phyloP scores from a whole-genome alignment of 92 coral and sea anemone species.

The Epizoanthus illoricatus region DNA sequence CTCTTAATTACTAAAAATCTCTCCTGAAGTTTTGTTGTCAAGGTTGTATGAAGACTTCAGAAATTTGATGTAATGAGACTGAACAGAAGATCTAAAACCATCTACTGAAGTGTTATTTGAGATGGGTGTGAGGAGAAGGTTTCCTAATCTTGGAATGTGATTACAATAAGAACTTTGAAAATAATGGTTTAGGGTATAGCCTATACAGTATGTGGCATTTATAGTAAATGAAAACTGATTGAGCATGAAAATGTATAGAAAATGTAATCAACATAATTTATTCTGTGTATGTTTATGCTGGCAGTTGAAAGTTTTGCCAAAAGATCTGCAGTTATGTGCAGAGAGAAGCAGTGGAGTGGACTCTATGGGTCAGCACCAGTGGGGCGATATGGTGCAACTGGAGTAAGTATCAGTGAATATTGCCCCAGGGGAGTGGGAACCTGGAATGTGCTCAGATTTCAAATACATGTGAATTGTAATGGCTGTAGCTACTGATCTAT shows the following conservation, averaged over 20 bases:
- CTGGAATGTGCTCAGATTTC: no score
- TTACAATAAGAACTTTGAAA: background rate
- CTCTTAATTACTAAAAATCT: background rate
- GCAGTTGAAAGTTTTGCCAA: slow-evolving; percentile 90
- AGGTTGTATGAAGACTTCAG: no score
- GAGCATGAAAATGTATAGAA: no score
- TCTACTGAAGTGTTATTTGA: no score
- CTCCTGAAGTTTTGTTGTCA: background rate
- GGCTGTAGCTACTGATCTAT: no score
- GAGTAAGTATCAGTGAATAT: slow-evolving; percentile 63
- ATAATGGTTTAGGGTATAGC: background rate
- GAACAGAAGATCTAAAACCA: background rate
- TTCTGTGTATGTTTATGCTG: background rate
- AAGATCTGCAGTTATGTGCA: slow-evolving; percentile 94
- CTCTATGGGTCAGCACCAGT: slow-evolving; percentile 98
- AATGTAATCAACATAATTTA: background rate
- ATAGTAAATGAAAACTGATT: no score
- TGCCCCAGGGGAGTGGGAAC: no score
- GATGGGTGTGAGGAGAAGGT: background rate
- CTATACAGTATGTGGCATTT: no score
- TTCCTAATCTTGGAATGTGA: background rate
- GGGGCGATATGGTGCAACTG: slow-evolving; percentile 97
- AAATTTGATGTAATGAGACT: no score
- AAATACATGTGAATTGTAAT: no score
- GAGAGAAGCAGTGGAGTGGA: slow-evolving; percentile 99